phyloP scores from a whole-genome alignment of 1,140 invertebrate species.

The Drosophila athabasca region DNA sequence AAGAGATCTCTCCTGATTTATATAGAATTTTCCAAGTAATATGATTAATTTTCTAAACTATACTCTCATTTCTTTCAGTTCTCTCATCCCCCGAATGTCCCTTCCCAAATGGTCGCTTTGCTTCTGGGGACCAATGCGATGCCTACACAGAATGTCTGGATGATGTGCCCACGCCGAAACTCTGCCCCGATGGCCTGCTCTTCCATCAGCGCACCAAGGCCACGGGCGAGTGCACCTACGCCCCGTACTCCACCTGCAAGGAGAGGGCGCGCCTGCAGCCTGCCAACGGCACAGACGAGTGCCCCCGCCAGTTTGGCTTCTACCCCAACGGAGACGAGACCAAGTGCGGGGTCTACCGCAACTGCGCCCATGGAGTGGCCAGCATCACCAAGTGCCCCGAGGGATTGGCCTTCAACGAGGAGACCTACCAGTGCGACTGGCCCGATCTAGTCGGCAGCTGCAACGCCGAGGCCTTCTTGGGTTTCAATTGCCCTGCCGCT shows the following conservation, averaged over 20 bases:
- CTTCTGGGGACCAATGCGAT: slow-evolving; percentile 89
- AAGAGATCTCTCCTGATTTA: background rate
- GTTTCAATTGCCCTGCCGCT: slow-evolving; percentile 87
- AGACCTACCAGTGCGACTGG: slow-evolving; percentile 93
- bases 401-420: slow-evolving; percentile 92
- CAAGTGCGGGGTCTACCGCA: slow-evolving; percentile 93
- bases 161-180: slow-evolving; percentile 88
- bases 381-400: slow-evolving; percentile 88
- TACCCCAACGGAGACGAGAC: slow-evolving; percentile 88
- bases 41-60: background rate
- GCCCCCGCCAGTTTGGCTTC: slow-evolving; percentile 93
- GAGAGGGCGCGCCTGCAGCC: slow-evolving; percentile 87
- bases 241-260: slow-evolving; percentile 91
- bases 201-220: slow-evolving; percentile 91
- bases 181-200: slow-evolving; percentile 93
- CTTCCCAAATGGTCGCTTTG: slow-evolving; percentile 88
- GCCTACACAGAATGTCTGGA: slow-evolving; percentile 87
- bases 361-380: slow-evolving; percentile 89
- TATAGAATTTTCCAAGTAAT: background rate
- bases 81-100: slow-evolving; percentile 84
- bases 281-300: slow-evolving; percentile 87
- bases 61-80: slow-evolving; percentile 26
- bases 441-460: slow-evolving; percentile 91
- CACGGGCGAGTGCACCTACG: slow-evolving; percentile 91
- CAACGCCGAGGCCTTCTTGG: slow-evolving; percentile 89